Evolutionary conservation across 1,140 invertebrate species (phyloP).

Genomic region (Zaprionus inermis): DNA sequence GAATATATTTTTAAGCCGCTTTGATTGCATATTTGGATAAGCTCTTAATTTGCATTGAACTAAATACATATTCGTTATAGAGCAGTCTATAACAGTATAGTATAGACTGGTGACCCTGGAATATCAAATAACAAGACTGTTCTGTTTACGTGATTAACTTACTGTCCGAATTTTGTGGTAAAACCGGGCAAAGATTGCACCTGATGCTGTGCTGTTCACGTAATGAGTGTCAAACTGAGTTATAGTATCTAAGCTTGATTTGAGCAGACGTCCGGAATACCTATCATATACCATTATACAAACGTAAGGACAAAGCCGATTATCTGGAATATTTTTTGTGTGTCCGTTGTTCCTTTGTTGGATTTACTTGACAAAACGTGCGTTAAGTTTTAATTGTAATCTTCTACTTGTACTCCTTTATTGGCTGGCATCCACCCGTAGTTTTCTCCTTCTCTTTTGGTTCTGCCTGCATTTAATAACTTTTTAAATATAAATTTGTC

Average conservation of each 20-base stretch:
- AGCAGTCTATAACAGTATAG: too few species aligned
- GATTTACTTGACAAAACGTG: conserved; percentile 81
- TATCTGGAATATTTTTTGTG: conserved; percentile 44
- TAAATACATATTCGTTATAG: not conserved
- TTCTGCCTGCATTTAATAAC: conserved; percentile 49
- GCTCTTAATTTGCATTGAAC: not conserved
- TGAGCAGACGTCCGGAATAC: conserved; percentile 24
- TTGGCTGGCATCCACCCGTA: conserved; percentile 11
- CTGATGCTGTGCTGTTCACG: conserved; percentile 28
- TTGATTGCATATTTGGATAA: not conserved
- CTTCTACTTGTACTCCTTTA: conserved; percentile 63
- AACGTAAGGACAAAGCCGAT: conserved; percentile 60
- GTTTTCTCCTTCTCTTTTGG: not conserved
- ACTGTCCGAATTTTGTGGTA: not conserved
- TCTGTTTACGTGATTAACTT: not conserved
- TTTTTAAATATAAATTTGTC: conserved; percentile 53
- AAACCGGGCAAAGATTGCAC: not conserved
- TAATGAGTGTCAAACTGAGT: conserved; percentile 52
- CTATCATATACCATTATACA: conserved; percentile 60
- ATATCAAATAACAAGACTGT: too few species aligned
- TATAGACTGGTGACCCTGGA: too few species aligned
- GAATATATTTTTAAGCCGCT: not conserved
- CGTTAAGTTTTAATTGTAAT: conserved; percentile 81
- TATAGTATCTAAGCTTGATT: conserved; percentile 1
- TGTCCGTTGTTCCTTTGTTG: conserved; percentile 45